A percentile compares a stretch with the other conserved stretches of the same genome.
phyloP scores from a whole-genome alignment of 2,113 vertebrate species.

The Pyrgilauda ruficollis region DNA sequence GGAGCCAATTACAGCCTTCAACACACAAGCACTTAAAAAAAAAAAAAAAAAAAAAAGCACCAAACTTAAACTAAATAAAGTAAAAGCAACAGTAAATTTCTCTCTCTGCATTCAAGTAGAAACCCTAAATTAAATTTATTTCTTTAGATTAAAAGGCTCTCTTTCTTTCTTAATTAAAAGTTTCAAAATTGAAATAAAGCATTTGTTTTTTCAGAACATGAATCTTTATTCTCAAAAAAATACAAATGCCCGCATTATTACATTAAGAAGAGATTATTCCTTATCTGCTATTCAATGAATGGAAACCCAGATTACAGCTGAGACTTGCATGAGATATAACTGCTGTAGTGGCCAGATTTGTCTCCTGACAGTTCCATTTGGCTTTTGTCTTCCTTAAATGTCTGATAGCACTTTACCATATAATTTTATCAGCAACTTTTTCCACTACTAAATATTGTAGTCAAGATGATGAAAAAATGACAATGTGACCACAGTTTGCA shows the following conservation, averaged over 20 bases:
- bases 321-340: neutral
- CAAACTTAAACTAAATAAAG: neutral
- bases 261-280: neutral
- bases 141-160: neutral
- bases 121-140: neutral
- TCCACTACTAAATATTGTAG: neutral
- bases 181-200: neutral
- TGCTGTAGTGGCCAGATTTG: neutral
- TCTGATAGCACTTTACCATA: neutral
- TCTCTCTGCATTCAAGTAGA: neutral
- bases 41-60: neutral
- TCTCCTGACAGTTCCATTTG: neutral
- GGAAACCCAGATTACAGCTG: neutral
- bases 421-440: neutral
- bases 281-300: neutral
- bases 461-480: neutral
- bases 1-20: conserved; percentile 36
- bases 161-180: neutral
- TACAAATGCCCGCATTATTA: neutral
- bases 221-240: neutral
- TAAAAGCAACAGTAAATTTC: conserved; percentile 22
- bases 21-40: neutral
- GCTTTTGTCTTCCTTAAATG: neutral
- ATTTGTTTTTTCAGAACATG: neutral
- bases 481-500: neutral